Evolutionary conservation across 2,113 vertebrate species (phyloP), one percentile per base, ranked within the genome.

Genomic region (Chionis minor): DNA sequence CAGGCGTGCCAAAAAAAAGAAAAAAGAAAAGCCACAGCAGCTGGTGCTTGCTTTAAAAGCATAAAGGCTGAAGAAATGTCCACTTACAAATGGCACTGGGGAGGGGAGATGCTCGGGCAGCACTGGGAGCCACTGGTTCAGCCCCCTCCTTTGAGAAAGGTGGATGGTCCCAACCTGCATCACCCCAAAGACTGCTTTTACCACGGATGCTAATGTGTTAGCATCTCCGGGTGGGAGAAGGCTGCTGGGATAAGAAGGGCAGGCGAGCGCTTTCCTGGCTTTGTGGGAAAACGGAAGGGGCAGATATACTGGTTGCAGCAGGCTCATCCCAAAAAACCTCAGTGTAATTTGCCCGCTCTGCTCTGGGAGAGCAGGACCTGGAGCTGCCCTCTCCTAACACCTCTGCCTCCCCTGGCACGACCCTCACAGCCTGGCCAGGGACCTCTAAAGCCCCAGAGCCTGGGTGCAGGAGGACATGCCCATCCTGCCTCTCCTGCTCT

Each of bases 221-320:
- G n/a, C n/a, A n/a, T 72, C 70, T 51, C n/a, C 4, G 0, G 47
- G 5, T n/a, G n/a, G 58, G 42, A 49, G 22, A 20, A 38, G 67
- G 55, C 10, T 83, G 58, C 79, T 5, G 38, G 35, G 21, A 55
- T 14, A 49, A 54, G 45, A 61, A 70, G 15, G 35, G 38, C 75
- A 38, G 47, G 62, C 2, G 4, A 58, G 23, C 0, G 0, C n/a
- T 33, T 61, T 71, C 30, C 55, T 3, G 1, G 24, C 42, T 18
- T 59, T 19, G 18, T 54, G 77, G 58, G 44, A n/a, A 26, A 21
- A 61, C 24, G 10, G 24, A 61, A 11, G 1, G 26, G 23, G 4
- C 40, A 80, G 18, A 82, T 82, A 16, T 56, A 30, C 52, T 5
- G 52, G 10, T 6, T 10, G 49, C 49, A 51, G 22, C 49, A 7